Percentiles rank a stretch among this genome's conserved stretches.
phyloP scores from a whole-genome alignment of 1,140 invertebrate genomes.

The Babylonia areolata region DNA sequence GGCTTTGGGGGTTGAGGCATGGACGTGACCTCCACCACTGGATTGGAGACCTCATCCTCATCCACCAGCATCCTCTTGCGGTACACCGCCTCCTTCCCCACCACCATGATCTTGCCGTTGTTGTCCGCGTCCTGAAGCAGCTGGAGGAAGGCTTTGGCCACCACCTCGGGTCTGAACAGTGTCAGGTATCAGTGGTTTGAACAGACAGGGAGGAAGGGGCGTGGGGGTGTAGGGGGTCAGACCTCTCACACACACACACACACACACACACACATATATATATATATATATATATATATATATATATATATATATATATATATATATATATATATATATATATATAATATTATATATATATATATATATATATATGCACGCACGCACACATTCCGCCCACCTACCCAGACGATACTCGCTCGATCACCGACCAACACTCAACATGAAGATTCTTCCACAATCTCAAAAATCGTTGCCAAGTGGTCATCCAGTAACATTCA shows the following conservation, averaged over 20 bases:
- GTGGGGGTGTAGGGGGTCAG: no score
- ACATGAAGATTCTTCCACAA: no score
- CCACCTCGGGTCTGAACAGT: conserved; percentile 17
- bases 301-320: no score
- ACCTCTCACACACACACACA: background rate
- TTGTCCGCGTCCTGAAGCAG: conserved; percentile 19
- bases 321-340: no score
- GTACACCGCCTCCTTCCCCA: background rate
- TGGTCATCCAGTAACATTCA: no score
- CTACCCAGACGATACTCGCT: background rate
- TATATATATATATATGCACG: no score
- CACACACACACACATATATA: background rate
- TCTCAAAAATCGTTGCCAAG: no score
- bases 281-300: background rate
- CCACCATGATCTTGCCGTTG: conserved; percentile 30
- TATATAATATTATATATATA: no score
- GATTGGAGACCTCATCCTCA: conserved; percentile 24
- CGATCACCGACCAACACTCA: background rate
- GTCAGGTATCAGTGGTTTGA: no score
- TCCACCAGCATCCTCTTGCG: conserved; percentile 21
- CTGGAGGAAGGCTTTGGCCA: conserved; percentile 22
- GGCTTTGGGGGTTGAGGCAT: background rate
- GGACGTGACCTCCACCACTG: background rate
- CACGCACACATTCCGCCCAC: no score
- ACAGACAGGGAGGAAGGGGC: no score